Conservation (phyloP, 2,888 invertebrate genomes). For the Leptopterna dolabrata region DNA sequence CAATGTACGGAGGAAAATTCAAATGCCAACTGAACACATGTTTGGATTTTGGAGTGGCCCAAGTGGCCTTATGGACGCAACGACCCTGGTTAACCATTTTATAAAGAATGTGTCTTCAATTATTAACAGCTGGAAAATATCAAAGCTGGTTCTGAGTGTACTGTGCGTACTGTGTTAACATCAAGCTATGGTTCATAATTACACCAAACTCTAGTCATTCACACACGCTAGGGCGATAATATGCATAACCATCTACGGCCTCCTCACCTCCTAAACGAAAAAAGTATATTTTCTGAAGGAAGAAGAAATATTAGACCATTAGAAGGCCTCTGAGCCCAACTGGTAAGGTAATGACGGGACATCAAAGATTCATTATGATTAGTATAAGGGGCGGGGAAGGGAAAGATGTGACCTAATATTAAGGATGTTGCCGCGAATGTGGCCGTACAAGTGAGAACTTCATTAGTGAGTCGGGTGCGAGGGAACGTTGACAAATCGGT, state of each 20-base stretch:
- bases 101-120: too few species aligned
- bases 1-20: too few species aligned
- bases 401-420: constrained; percentile 43
- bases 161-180: too few species aligned
- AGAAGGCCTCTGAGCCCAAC: neutral
- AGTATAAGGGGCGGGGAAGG: neutral
- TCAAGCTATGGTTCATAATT: neutral
- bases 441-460: constrained; percentile 35
- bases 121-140: too few species aligned
- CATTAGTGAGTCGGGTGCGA: constrained; percentile 8
- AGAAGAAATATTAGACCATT: constrained; percentile 40
- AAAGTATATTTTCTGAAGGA: neutral
- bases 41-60: too few species aligned
- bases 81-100: too few species aligned
- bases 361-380: constrained; percentile 35
- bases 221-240: neutral
- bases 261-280: neutral
- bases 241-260: constrained; percentile 23
- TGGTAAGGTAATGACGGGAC: constrained; percentile 19
- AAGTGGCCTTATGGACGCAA: too few species aligned
- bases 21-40: too few species aligned
- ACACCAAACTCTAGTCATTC: neutral
- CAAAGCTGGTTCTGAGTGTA: too few species aligned
- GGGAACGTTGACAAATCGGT: constrained; percentile 31
- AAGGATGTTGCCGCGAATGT: constrained; percentile 41